Percentiles rank a stretch among this genome's conserved stretches.
phyloP scores from a whole-genome alignment of 2,888 invertebrate species.

The Harmothoe impar region DNA sequence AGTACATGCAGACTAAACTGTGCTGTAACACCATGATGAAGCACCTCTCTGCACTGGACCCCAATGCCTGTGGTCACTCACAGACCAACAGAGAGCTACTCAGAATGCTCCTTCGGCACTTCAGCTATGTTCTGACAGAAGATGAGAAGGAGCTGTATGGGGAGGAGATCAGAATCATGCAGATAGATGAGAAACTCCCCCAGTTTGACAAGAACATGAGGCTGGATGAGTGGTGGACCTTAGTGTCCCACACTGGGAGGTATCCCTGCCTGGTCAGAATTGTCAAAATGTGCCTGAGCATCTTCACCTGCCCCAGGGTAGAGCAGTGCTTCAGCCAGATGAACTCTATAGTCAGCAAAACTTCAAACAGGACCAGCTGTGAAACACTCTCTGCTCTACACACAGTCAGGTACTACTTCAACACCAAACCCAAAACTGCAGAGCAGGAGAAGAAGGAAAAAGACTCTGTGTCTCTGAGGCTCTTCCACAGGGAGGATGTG shows the following conservation, averaged over 20 bases:
- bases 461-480: not conserved
- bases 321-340: conserved; percentile 39
- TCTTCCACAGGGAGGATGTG: conserved; percentile 43
- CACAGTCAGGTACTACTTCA: not conserved
- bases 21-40: not conserved
- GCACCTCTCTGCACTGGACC: not conserved
- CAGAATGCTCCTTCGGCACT: not conserved
- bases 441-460: not conserved
- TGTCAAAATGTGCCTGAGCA: not conserved
- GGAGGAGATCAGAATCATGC: too few species aligned
- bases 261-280: too few species aligned
- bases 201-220: too few species aligned
- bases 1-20: not conserved
- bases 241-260: too few species aligned
- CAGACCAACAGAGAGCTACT: not conserved
- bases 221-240: too few species aligned
- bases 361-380: not conserved
- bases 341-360: not conserved
- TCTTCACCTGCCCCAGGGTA: not conserved
- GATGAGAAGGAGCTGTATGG: too few species aligned
- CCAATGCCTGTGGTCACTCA: conserved; percentile 19
- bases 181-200: too few species aligned
- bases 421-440: not conserved
- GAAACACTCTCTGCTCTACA: conserved; percentile 1
- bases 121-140: not conserved